Evolutionary conservation across 2,113 vertebrate genomes (phyloP).

Genomic region (Elaphurus davidianus): DNA sequence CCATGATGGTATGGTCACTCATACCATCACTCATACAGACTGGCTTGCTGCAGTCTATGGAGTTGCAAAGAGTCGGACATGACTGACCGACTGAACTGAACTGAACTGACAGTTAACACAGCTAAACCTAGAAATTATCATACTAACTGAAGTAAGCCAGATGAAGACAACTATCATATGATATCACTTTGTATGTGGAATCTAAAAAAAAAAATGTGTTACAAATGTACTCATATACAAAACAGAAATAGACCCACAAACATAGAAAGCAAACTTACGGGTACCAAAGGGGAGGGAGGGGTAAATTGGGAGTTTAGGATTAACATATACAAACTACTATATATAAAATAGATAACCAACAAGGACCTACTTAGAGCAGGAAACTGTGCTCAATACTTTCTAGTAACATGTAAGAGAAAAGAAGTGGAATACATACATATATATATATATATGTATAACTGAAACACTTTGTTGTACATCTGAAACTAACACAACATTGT

Average conservation of each 20-base stretch:
- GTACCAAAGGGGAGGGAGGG: neutral
- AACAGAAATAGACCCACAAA: neutral
- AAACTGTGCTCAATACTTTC: neutral
- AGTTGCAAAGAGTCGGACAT: neutral
- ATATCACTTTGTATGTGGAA: neutral
- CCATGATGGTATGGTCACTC: neutral
- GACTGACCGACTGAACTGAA: neutral
- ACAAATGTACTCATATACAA: neutral
- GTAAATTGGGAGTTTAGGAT: neutral
- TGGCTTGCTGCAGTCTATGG: neutral
- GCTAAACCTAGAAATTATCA: neutral
- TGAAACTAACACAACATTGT: neutral
- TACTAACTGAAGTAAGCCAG: neutral
- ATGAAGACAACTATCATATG: neutral
- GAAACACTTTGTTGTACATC: neutral
- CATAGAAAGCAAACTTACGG: neutral
- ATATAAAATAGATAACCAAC: neutral
- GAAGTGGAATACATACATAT: neutral
- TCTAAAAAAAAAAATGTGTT: neutral
- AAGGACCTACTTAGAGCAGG: neutral
- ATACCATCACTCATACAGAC: neutral
- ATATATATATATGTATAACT: neutral
- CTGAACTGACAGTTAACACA: neutral
- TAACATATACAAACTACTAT: neutral
- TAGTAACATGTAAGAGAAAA: neutral